These are phyloP conservation scores for Nesoenas mayeri DNA, from an alignment of 2,113 vertebrate genomes.

Conservation along the genomic window DNA sequence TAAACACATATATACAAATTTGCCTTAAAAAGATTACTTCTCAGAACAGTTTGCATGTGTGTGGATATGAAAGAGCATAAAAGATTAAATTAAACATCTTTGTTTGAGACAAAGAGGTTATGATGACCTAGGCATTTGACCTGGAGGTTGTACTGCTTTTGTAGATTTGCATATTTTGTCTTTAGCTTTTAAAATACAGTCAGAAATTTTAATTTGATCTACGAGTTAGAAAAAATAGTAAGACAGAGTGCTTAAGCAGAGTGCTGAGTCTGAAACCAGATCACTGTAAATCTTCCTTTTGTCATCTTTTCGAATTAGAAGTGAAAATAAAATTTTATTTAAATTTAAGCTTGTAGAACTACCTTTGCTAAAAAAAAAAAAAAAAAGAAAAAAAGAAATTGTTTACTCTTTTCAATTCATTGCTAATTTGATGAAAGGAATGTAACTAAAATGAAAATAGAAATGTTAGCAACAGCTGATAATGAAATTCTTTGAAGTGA, in stretches of 20 bases:
- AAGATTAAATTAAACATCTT: background rate
- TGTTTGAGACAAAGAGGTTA: background rate
- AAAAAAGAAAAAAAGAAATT: too few relatives aligned
- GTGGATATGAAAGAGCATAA: background rate
- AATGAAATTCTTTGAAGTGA: background rate
- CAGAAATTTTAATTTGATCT: background rate
- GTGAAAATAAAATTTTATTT: background rate
- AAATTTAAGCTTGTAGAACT: background rate
- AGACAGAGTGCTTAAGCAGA: background rate
- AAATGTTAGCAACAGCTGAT: background rate
- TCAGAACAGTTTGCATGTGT: background rate
- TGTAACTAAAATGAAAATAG: background rate
- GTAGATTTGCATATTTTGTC: background rate
- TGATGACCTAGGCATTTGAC: background rate
- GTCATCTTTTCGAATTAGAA: background rate
- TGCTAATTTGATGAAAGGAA: background rate
- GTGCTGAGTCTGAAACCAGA: background rate
- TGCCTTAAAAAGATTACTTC: background rate
- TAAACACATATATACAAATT: background rate
- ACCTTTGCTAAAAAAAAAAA: background rate
- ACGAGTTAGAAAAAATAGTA: background rate
- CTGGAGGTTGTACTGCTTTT: background rate
- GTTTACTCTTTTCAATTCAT: background rate
- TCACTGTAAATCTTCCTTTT: background rate
- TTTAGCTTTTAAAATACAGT: background rate